Conservation (phyloP, 1,140 invertebrate species). For the Drosophila paulistorum region DNA sequence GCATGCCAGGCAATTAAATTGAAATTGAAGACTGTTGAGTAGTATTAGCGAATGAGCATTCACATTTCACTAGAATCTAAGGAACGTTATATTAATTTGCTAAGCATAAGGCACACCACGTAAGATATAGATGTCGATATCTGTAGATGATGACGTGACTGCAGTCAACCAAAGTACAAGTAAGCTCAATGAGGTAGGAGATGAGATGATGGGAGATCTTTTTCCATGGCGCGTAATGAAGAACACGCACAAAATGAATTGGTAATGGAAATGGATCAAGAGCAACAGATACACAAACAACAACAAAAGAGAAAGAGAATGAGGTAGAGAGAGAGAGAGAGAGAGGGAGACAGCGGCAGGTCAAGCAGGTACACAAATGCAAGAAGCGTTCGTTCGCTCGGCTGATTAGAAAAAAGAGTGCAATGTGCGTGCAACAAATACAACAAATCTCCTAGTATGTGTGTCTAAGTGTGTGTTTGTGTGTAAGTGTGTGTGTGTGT, state of each 20-base stretch:
- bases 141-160: slow-evolving; percentile 66
- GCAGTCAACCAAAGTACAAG: slow-evolving; percentile 52
- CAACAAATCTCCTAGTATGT: slow-evolving; percentile 1
- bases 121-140: slow-evolving; percentile 13
- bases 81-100: slow-evolving; percentile 75
- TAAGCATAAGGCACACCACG: slow-evolving; percentile 34
- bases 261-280: slow-evolving; percentile 80
- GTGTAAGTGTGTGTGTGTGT: slow-evolving; percentile 10
- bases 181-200: slow-evolving; percentile 63
- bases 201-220: slow-evolving; percentile 22
- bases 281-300: slow-evolving; percentile 56
- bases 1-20: slow-evolving; percentile 49
- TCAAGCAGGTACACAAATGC: slow-evolving; percentile 81
- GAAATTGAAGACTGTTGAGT: slow-evolving; percentile 20
- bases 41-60: slow-evolving; percentile 22
- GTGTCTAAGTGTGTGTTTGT: background rate
- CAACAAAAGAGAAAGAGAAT: slow-evolving; percentile 31
- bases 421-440: slow-evolving; percentile 54
- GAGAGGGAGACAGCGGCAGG: slow-evolving; percentile 47
- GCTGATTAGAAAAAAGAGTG: slow-evolving; percentile 77
- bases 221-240: slow-evolving; percentile 60
- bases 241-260: slow-evolving; percentile 74
- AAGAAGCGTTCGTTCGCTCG: slow-evolving; percentile 66
- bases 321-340: slow-evolving; percentile 17
- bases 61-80: slow-evolving; percentile 60